phyloP scores from a whole-genome alignment of 2,797 vertebrate species.

The Naso thynnoides region DNA sequence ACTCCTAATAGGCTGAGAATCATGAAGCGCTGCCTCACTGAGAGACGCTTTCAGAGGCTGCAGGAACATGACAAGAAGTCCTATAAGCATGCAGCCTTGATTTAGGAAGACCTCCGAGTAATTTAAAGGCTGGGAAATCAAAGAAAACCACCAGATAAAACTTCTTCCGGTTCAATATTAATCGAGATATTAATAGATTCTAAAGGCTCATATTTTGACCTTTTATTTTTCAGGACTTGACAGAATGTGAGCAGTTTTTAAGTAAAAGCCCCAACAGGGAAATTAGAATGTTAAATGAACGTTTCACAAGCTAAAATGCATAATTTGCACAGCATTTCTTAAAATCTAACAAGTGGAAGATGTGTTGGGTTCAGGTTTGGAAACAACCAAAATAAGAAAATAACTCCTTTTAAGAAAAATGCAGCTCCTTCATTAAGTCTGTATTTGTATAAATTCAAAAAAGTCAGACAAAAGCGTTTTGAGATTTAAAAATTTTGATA shows the following conservation, averaged over 20 bases:
- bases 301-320: neutral
- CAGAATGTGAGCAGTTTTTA: neutral
- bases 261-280: neutral
- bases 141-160: constrained; percentile 8
- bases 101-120: constrained; percentile 19
- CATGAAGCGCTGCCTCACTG: constrained; percentile 56
- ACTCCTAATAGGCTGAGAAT: constrained; percentile 50
- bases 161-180: neutral
- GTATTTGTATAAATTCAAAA: too few species aligned
- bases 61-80: constrained; percentile 20
- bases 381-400: neutral
- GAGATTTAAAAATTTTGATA: neutral
- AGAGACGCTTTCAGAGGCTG: constrained; percentile 55
- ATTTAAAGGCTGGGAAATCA: neutral
- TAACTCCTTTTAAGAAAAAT: too few species aligned
- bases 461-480: neutral
- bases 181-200: neutral
- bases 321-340: neutral
- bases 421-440: too few species aligned
- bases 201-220: neutral
- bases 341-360: neutral
- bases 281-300: neutral
- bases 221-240: neutral
- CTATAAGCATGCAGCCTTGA: constrained; percentile 5
- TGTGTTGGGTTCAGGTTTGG: too few species aligned